These are phyloP conservation scores for Arnoldichthys spilopterus DNA, from an alignment of 2,797 vertebrate species.

Conservation along the genomic window DNA sequence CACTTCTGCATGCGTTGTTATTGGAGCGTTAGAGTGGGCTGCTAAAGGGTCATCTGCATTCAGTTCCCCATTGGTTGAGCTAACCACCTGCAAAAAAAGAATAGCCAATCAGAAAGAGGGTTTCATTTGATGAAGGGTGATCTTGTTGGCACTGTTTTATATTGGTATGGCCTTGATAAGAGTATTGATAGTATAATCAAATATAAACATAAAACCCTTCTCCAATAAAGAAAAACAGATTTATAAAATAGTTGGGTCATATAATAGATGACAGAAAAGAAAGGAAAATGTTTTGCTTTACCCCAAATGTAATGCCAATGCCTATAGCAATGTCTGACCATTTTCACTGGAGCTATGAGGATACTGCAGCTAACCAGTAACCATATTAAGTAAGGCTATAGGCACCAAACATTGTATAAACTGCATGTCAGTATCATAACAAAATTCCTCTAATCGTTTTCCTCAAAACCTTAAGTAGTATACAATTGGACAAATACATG, in stretches of 20 bases:
- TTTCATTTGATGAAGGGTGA: background rate
- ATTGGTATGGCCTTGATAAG: background rate
- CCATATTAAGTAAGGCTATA: too few relatives aligned
- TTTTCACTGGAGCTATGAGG: background rate
- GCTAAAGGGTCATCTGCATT: slow-evolving; percentile 90
- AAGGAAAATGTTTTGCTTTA: background rate
- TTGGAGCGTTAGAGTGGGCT: slow-evolving; percentile 90
- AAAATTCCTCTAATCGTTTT: background rate
- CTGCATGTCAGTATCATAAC: background rate
- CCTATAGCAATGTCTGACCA: background rate
- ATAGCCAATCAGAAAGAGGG: background rate
- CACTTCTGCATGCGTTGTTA: slow-evolving; percentile 92
- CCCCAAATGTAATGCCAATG: background rate
- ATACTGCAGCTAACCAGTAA: background rate
- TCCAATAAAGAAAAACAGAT: background rate
- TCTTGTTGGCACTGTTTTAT: background rate
- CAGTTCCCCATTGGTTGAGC: slow-evolving; percentile 96
- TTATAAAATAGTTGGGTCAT: background rate
- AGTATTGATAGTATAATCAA: background rate
- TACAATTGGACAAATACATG: background rate
- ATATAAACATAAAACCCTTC: background rate
- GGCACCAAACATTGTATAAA: too few relatives aligned
- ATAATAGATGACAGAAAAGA: background rate
- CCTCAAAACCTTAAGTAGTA: background rate
- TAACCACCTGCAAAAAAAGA: slow-evolving; percentile 88